Percentiles rank a stretch among this genome's conserved stretches.
These are phyloP conservation scores for Agriopis leucophaearia DNA, from an alignment of 2,888 invertebrate genomes.

Conservation along the genomic window DNA sequence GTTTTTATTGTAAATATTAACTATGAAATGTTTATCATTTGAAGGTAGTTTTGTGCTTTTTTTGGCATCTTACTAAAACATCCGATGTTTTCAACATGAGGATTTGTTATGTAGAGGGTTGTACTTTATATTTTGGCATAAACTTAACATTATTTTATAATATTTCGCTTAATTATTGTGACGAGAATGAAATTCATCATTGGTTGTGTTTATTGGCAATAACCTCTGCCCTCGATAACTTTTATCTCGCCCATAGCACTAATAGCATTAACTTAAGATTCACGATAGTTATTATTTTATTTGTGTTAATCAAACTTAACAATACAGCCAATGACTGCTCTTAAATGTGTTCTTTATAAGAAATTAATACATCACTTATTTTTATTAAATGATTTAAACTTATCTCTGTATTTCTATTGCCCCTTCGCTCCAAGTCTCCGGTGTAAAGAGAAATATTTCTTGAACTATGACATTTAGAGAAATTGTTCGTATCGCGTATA, in stretches of 20 bases:
- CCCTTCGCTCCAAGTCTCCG: not conserved
- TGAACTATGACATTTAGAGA: constrained; percentile 18
- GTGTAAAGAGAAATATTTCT: constrained; percentile 10
- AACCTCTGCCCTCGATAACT: constrained; percentile 32
- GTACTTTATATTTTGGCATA: constrained; percentile 49
- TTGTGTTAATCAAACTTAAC: constrained; percentile 53
- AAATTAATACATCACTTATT: constrained; percentile 85
- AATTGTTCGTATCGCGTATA: constrained; percentile 26
- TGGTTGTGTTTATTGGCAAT: constrained; percentile 59
- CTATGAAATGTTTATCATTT: constrained; percentile 57
- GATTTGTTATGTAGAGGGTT: constrained; percentile 59
- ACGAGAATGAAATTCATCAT: constrained; percentile 37
- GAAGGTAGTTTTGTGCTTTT: constrained; percentile 60
- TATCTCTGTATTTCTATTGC: constrained; percentile 46
- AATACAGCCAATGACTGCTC: constrained; percentile 77
- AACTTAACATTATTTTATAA: constrained; percentile 46
- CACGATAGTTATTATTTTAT: constrained; percentile 49
- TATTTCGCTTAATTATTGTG: constrained; percentile 41
- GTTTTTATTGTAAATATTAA: constrained; percentile 68
- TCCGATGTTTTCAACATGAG: constrained; percentile 56
- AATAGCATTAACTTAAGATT: constrained; percentile 43
- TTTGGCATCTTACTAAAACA: constrained; percentile 62
- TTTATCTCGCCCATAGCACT: constrained; percentile 27
- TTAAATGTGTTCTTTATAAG: constrained; percentile 81
- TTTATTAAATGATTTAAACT: constrained; percentile 83